Conservation (phyloP, 2,113 vertebrate genomes). For the Vicugna pacos region DNA sequence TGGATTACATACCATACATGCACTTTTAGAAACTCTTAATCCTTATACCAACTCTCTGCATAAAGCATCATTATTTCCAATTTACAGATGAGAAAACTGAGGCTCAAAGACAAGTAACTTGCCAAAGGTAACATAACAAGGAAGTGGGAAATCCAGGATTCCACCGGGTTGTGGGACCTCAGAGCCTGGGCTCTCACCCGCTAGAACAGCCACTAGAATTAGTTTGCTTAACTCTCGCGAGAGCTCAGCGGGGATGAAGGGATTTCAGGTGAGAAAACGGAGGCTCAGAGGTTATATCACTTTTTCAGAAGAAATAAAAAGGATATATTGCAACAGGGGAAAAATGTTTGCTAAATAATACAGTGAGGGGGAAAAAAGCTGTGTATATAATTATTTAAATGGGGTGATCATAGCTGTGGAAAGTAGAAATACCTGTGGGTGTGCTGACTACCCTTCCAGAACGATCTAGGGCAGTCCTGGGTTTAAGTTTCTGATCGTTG, state of each 20-base stretch:
- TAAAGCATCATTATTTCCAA: not conserved
- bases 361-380: not conserved
- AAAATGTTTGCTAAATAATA: not conserved
- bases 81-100: not conserved
- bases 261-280: not conserved
- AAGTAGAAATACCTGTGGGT: constrained; percentile 2
- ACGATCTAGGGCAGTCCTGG: not conserved
- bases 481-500: not conserved
- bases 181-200: not conserved
- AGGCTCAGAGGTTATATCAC: not conserved
- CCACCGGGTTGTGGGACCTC: not conserved
- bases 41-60: not conserved
- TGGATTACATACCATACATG: not conserved
- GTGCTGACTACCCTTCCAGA: not conserved
- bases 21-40: not conserved
- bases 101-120: not conserved
- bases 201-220: not conserved
- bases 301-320: not conserved
- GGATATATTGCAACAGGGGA: not conserved
- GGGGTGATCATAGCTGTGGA: not conserved
- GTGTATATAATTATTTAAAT: not conserved
- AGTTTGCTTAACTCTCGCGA: not conserved
- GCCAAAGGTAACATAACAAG: not conserved
- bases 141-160: not conserved
- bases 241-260: not conserved